phyloP scores from a whole-genome alignment of 2,113 vertebrate species.

The Raja brachyura region DNA sequence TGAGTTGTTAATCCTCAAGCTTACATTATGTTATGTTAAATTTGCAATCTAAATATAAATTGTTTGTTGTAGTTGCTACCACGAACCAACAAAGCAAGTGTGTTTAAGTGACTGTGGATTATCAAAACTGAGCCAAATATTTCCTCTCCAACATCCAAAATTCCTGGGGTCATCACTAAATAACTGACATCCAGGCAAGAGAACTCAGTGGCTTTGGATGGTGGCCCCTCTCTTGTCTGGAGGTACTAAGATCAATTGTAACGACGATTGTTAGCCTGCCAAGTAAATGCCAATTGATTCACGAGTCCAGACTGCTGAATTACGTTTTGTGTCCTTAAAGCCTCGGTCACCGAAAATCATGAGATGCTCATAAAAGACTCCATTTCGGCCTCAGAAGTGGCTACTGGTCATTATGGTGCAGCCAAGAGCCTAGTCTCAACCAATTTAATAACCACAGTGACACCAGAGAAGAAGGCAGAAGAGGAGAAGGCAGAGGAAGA shows the following conservation, averaged over 20 bases:
- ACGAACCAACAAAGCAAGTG: too few relatives aligned
- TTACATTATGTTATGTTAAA: too few relatives aligned
- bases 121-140: too few relatives aligned
- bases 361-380: constrained; percentile 88
- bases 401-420: constrained; percentile 77
- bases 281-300: neutral
- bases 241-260: neutral
- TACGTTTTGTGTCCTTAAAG: constrained; percentile 50
- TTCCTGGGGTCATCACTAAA: too few relatives aligned
- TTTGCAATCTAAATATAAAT: too few relatives aligned
- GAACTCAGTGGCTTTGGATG: neutral
- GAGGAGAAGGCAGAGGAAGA: constrained; percentile 71
- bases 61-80: too few relatives aligned
- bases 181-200: too few relatives aligned
- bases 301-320: neutral
- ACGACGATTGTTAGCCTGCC: neutral
- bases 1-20: too few relatives aligned
- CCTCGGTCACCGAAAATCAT: constrained; percentile 84
- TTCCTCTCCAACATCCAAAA: too few relatives aligned
- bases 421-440: constrained; percentile 79
- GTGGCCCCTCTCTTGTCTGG: neutral
- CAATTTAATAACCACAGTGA: constrained; percentile 84
- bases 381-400: constrained; percentile 81
- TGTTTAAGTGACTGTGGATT: too few relatives aligned
- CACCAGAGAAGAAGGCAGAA: constrained; percentile 81